Evolutionary conservation across 2,797 vertebrate species (phyloP).

Genomic region (Coilia nasus): DNA sequence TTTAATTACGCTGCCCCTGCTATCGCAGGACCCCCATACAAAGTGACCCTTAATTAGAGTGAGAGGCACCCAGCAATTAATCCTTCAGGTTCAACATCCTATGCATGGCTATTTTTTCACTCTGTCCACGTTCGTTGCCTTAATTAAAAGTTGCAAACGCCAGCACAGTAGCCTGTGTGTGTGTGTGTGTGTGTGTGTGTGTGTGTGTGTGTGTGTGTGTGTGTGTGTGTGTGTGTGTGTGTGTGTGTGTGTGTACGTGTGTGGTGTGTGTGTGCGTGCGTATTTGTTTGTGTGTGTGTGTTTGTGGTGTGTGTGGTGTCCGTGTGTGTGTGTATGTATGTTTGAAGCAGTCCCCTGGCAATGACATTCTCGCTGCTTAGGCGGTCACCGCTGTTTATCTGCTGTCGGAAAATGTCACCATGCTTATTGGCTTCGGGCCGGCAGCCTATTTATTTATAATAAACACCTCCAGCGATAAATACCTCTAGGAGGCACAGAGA

Average conservation of each 20-base stretch:
- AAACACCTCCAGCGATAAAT: constrained; percentile 19
- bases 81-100: constrained; percentile 45
- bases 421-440: constrained; percentile 3
- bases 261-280: background rate
- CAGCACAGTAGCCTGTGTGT: constrained; percentile 36
- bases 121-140: constrained; percentile 35
- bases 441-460: constrained; percentile 23
- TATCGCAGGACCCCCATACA: constrained; percentile 65
- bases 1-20: constrained; percentile 72
- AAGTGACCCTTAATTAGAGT: constrained; percentile 78
- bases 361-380: constrained; percentile 16
- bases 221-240: constrained; percentile 18
- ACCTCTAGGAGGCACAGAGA: background rate
- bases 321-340: constrained; percentile 1
- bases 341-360: background rate
- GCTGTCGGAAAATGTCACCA: constrained; percentile 23
- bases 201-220: constrained; percentile 18
- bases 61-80: constrained; percentile 64
- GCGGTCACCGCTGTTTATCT: constrained; percentile 14
- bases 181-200: constrained; percentile 22
- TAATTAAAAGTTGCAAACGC: constrained; percentile 73
- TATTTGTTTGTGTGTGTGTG: background rate
- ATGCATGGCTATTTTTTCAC: constrained; percentile 42
- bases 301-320: background rate
- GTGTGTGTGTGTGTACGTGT: background rate